A percentile compares a stretch with the other conserved stretches of the same genome.
phyloP scores from a whole-genome alignment of 2,888 invertebrate species.

The Spodoptera picta region DNA sequence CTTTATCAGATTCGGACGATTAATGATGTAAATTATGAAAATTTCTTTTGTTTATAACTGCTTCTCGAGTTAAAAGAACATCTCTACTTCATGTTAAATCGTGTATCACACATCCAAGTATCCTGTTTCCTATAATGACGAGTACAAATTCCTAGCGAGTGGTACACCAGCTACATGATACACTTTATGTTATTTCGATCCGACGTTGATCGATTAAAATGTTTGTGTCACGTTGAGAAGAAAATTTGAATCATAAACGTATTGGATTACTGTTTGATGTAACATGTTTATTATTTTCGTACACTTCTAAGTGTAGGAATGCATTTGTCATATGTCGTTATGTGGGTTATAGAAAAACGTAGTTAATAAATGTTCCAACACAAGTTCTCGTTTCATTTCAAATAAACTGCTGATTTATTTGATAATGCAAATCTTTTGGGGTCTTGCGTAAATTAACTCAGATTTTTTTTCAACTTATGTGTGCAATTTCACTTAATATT shows the following conservation, averaged over 20 bases:
- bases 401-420: no score
- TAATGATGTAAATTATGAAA: no score
- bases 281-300: conserved; percentile 2
- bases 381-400: no score
- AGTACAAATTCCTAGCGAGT: conserved; percentile 6
- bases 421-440: no score
- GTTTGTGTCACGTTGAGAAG: conserved; percentile 8
- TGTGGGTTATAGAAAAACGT: neutral
- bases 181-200: conserved; percentile 31
- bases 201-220: conserved; percentile 35
- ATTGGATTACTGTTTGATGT: conserved; percentile 27
- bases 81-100: neutral
- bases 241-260: conserved; percentile 27
- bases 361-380: no score
- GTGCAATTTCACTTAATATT: no score
- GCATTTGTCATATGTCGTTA: neutral
- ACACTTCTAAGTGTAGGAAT: neutral
- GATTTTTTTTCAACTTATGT: no score
- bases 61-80: no score
- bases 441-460: no score
- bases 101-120: conserved; percentile 2
- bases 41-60: no score
- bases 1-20: no score
- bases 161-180: conserved; percentile 16
- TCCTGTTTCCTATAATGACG: conserved; percentile 16